Evolutionary conservation across 2,888 invertebrate species (phyloP), one percentile per base, ranked within the genome.

Genomic region (Artemia sp.): DNA sequence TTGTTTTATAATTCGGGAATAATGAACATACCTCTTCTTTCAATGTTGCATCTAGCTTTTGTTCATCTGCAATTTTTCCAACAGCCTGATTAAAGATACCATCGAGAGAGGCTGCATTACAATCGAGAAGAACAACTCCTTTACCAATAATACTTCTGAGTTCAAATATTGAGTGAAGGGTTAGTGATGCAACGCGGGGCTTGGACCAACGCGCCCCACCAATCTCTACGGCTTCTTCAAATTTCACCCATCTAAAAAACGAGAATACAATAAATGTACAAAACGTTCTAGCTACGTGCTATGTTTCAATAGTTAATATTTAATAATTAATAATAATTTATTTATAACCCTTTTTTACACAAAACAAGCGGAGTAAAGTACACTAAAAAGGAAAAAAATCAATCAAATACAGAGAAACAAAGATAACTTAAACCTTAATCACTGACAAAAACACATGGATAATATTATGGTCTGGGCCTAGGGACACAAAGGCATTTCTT

Each of bases 131-230:
- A 12, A 79, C 75, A 8, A 77, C 76, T 10, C 79, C 79, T 51
- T 75, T 76, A 51, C 76, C 72, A n/a, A 80, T 76, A 72, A 81
- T 79, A 69, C 79, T 80, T 71, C 83, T 75, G 69, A 84, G 76
- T 74, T 83, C 82, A 74, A 83, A 82, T 69, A 84, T 76, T 6
- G 82, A 80, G 74, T 83, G 82, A 24, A 84, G 77, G 2, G 82
- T 81, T 12, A 84, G 77, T 0, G 83, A 82, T 68, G 83, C 82
- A 8, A 84, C 83, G 75, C 83, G 82, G 12, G 83, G 83, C 74
- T 84, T 84, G 19, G 82, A 83, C 83, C 83, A 83, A 58, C 83
- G 75, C 74, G 82, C 81, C 51, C 83, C 83, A 10, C 82, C 82
- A 74, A 82, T 82, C 74, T 84, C 83, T 12, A 84, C 82, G 74